Conservation (phyloP, 2,113 vertebrate species). For the Tinamus guttatus region DNA sequence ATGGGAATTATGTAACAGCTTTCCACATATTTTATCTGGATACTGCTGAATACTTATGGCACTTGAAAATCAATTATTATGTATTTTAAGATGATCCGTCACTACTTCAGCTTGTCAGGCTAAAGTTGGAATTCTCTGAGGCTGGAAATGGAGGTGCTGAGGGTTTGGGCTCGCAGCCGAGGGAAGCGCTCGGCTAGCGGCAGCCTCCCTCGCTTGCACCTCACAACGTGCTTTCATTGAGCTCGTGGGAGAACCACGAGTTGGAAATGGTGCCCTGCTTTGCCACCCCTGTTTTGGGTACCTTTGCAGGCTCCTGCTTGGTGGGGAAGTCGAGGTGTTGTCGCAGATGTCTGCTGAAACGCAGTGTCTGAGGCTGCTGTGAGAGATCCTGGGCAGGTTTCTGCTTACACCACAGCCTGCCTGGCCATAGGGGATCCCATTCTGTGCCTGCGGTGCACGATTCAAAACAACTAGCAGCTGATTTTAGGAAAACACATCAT, state of each 20-base stretch:
- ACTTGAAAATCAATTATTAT: not conserved
- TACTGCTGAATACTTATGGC: constrained; percentile 5
- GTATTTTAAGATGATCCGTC: not conserved
- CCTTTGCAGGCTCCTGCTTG: not conserved
- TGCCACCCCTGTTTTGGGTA: not conserved
- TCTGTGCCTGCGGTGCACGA: not conserved
- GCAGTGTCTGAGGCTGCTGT: not conserved
- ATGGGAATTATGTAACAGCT: not conserved
- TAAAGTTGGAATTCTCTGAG: not conserved
- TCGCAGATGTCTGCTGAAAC: not conserved
- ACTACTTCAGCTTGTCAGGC: not conserved
- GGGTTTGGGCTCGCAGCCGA: not conserved
- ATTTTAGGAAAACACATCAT: not conserved
- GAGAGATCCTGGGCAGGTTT: not conserved
- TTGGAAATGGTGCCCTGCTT: not conserved
- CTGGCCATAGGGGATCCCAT: not conserved
- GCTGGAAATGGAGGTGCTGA: not conserved
- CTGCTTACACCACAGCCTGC: not conserved
- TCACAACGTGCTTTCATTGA: not conserved
- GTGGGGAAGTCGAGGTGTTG: not conserved
- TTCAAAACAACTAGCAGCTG: not conserved
- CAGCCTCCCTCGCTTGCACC: not conserved
- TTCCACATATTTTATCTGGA: not conserved
- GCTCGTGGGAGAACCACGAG: not conserved
- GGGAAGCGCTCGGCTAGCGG: not conserved